Evolutionary conservation across 2,113 vertebrate genomes (phyloP), one percentile per base, ranked within the genome.

Genomic region (Anas platyrhynchos): DNA sequence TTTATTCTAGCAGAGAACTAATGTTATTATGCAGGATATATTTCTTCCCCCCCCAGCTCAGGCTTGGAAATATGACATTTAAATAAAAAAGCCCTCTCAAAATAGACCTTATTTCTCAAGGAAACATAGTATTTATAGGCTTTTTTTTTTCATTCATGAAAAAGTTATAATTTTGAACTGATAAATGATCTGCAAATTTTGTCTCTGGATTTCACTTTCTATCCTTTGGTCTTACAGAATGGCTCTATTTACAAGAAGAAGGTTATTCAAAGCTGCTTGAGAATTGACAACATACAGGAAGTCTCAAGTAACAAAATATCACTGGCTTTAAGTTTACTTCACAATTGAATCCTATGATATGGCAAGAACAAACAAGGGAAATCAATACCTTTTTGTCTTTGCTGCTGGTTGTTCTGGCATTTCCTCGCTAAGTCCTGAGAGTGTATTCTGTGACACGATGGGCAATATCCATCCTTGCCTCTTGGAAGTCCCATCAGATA

Each of bases 331-430:
- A 95, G 78, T 89, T 73, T 34, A 36, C 63, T 36, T 76, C 9
- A 22, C 81, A 44, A 61, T 88, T 89, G 56, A 81, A 56, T 66
- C 66, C 18, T 79, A n/a, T 41, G 55, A 13, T 77, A 82, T 44
- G 32, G 71, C 82, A 46, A 68, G 50, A 59, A 63, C 61, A 87
- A 93, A 82, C 4, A 81, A n/a, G 41, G 36, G 32, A 91, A 88
- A 76, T 68, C 26, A n/a, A 61, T 97, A 99, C 98, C 98, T 98
- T 96, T 98, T 97, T 65, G 82, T 62, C 59, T 97, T 96, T 71
- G 91, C 67, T 86, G 95, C 95, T 67, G 95, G 92, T 31, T 97
- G 93, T 54, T 96, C 95, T 23, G 97, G 87, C 52, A 98, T 97
- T 68, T 96, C 63, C 58, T 94, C 95, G 31, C 94, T 85, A 13